Evolutionary conservation across 2,888 invertebrate species (phyloP).

Genomic region (Tanypteryx hageni): DNA sequence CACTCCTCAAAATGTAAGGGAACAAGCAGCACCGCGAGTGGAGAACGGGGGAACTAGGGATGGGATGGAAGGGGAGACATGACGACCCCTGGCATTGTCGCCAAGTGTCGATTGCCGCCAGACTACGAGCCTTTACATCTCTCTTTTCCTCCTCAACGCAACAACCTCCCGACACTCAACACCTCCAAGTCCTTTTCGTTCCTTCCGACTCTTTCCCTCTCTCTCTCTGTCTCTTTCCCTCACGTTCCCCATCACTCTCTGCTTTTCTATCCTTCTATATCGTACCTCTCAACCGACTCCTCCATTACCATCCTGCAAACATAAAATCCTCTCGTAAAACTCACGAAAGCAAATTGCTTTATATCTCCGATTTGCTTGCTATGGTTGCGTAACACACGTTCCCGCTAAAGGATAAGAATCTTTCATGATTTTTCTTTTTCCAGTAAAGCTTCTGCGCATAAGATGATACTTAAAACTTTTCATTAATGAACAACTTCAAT

Average conservation of each 20-base stretch:
- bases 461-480: too few relatives aligned
- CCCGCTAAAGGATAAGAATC: too few relatives aligned
- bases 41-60: background rate
- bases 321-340: too few relatives aligned
- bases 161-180: background rate
- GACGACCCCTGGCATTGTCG: constrained; percentile 44
- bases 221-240: background rate
- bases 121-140: constrained; percentile 31
- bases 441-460: too few relatives aligned
- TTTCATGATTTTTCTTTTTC: too few relatives aligned
- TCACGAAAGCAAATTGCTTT: too few relatives aligned
- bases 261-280: too few relatives aligned
- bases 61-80: background rate
- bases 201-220: background rate
- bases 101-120: constrained; percentile 52
- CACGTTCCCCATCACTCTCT: background rate
- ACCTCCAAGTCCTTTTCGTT: background rate
- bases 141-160: constrained; percentile 12
- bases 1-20: constrained; percentile 50
- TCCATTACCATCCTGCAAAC: too few relatives aligned
- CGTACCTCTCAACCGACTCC: too few relatives aligned
- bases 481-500: too few relatives aligned
- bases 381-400: too few relatives aligned
- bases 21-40: constrained; percentile 19
- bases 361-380: too few relatives aligned